Conservation (phyloP, 2,797 vertebrate genomes). For the Hozukius guyotensis region DNA sequence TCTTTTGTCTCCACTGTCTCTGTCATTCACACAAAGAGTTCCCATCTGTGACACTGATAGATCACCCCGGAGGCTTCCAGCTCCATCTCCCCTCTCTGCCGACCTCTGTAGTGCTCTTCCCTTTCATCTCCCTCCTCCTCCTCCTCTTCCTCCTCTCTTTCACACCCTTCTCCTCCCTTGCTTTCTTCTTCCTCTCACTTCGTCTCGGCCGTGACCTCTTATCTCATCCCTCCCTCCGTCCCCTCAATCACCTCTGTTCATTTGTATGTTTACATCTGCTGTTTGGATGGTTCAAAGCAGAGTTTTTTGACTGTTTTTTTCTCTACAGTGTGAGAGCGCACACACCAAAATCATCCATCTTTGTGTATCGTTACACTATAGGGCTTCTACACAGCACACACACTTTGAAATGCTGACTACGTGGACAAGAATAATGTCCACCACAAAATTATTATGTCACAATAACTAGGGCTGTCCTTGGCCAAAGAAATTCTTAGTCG, state of each 20-base stretch:
- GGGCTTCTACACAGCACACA: not conserved
- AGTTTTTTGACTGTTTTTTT: not conserved
- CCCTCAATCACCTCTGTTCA: not conserved
- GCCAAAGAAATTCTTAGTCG: no score
- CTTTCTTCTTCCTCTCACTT: not conserved
- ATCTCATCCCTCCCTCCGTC: not conserved
- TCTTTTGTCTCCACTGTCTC: not conserved
- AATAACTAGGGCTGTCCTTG: no score
- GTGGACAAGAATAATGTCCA: not conserved
- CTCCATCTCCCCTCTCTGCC: not conserved
- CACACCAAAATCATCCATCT: not conserved
- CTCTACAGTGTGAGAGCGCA: not conserved
- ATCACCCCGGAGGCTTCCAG: no score
- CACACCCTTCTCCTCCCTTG: conserved; percentile 4
- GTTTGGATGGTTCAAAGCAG: not conserved
- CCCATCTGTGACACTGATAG: no score
- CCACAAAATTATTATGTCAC: no score
- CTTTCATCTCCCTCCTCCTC: conserved; percentile 21
- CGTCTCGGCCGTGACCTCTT: conserved; percentile 17
- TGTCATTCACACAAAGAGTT: conserved; percentile 7
- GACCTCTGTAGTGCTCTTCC: conserved; percentile 12
- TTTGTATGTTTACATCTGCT: not conserved
- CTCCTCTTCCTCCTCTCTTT: not conserved
- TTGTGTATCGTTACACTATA: accelerated
- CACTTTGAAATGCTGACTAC: not conserved